Conservation (phyloP, 2,113 vertebrate genomes). For the Oenanthe melanoleuca region DNA sequence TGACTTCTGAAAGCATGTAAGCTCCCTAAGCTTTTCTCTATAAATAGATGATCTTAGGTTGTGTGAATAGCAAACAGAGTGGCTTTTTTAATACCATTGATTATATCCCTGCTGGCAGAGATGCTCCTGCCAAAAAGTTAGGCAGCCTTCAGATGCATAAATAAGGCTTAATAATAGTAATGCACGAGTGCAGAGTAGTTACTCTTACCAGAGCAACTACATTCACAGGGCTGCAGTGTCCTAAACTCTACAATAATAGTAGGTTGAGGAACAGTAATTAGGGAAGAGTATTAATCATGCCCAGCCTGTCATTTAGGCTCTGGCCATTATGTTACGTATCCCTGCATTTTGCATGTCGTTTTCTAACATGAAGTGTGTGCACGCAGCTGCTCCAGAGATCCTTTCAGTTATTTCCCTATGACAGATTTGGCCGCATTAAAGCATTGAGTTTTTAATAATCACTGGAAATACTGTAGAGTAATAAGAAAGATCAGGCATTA, state of each 20-base stretch:
- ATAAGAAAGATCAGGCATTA: slow-evolving; percentile 71
- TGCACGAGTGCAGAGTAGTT: slow-evolving; percentile 25
- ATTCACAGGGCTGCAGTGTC: slow-evolving; percentile 65
- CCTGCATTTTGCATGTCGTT: slow-evolving; percentile 77
- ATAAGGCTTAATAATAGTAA: slow-evolving; percentile 76
- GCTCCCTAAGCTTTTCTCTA: slow-evolving; percentile 61
- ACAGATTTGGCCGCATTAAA: slow-evolving; percentile 79
- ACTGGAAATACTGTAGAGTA: slow-evolving; percentile 71
- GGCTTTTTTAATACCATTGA: slow-evolving; percentile 67
- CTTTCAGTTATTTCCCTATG: slow-evolving; percentile 77
- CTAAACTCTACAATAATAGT: slow-evolving; percentile 76
- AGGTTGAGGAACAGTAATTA: slow-evolving; percentile 79
- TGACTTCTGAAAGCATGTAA: slow-evolving; percentile 48
- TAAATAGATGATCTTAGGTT: slow-evolving; percentile 69
- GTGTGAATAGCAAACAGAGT: slow-evolving; percentile 56
- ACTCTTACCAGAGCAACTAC: slow-evolving; percentile 66
- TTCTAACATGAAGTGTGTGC: slow-evolving; percentile 71
- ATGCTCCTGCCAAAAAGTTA: slow-evolving; percentile 75
- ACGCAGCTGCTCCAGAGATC: slow-evolving; percentile 69
- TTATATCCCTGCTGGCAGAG: slow-evolving; percentile 65
- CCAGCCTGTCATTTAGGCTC: slow-evolving; percentile 74
- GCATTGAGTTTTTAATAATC: slow-evolving; percentile 77
- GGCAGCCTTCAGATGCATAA: slow-evolving; percentile 65
- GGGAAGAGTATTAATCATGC: slow-evolving; percentile 73
- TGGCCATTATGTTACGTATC: slow-evolving; percentile 73